A percentile compares a stretch with the other conserved stretches of the same genome.
Conservation (phyloP, 2,888 invertebrate genomes). For the Psylliodes chrysocephalus region DNA sequence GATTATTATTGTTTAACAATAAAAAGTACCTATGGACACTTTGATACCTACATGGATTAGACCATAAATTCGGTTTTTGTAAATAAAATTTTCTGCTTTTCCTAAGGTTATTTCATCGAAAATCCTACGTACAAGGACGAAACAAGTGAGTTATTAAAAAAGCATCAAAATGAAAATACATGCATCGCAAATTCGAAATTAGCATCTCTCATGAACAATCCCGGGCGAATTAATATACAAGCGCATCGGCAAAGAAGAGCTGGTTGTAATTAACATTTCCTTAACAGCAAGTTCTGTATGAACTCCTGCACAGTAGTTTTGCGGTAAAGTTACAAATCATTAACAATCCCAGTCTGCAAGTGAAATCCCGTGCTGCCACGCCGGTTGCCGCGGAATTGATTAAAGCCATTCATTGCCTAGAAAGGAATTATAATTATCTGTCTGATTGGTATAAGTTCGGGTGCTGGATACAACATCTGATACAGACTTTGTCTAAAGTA, state of each 20-base stretch:
- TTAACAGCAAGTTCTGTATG: slow-evolving; percentile 9
- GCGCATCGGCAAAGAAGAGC: not conserved
- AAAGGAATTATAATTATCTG: slow-evolving; percentile 29
- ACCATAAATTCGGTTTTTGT: too few relatives aligned
- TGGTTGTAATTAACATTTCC: slow-evolving; percentile 12
- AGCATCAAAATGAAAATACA: too few relatives aligned
- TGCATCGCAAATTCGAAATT: too few relatives aligned
- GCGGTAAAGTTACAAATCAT: slow-evolving; percentile 27
- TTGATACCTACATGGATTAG: too few relatives aligned
- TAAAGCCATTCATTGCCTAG: slow-evolving; percentile 29
- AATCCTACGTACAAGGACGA: too few relatives aligned
- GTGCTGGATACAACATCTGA: slow-evolving; percentile 5
- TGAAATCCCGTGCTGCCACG: slow-evolving; percentile 23
- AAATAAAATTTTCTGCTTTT: too few relatives aligned
- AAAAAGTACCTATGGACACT: too few relatives aligned
- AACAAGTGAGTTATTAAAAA: too few relatives aligned
- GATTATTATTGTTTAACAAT: too few relatives aligned
- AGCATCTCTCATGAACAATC: not conserved
- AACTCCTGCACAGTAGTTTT: slow-evolving; percentile 19
- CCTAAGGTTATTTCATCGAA: too few relatives aligned
- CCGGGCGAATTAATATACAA: not conserved
- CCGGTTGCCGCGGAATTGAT: slow-evolving; percentile 28
- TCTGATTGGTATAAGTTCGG: slow-evolving; percentile 22
- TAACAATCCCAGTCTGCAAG: slow-evolving; percentile 23
- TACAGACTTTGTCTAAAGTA: too few relatives aligned